These are phyloP conservation scores for Sphaerodactylus townsendi DNA, from an alignment of 2,113 vertebrate genomes.

Conservation along the genomic window DNA sequence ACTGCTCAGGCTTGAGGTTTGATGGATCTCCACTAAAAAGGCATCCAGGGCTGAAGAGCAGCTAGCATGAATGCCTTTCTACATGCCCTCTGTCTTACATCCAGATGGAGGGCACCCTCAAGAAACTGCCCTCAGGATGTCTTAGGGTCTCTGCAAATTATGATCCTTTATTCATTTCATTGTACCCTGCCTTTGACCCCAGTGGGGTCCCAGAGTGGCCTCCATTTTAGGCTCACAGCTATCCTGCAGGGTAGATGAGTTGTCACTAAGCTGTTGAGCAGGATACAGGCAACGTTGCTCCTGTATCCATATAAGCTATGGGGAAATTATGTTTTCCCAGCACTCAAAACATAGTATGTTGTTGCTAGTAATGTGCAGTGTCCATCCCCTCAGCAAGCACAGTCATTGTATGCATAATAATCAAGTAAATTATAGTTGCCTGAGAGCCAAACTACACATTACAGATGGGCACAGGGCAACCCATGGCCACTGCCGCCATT, in stretches of 20 bases:
- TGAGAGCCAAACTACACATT: not conserved
- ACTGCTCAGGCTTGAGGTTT: not conserved
- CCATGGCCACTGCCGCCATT: too few relatives aligned
- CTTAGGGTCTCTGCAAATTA: not conserved
- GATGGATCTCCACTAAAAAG: not conserved
- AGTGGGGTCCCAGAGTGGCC: too few relatives aligned
- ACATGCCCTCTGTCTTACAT: not conserved
- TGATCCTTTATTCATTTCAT: not conserved
- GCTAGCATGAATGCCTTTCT: not conserved
- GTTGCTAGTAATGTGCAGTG: not conserved
- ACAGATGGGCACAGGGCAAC: too few relatives aligned
- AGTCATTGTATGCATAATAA: not conserved
- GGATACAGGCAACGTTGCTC: not conserved
- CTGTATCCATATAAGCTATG: not conserved
- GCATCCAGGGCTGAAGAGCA: not conserved
- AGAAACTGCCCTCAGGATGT: not conserved
- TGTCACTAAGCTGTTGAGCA: not conserved
- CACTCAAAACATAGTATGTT: not conserved
- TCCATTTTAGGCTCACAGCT: too few relatives aligned
- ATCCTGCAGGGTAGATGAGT: not conserved
- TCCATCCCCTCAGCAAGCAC: not conserved
- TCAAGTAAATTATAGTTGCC: not conserved
- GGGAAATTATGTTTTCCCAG: not conserved
- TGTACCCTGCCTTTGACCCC: too few relatives aligned
- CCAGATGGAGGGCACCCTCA: not conserved